Evolutionary conservation across 2,888 invertebrate species (phyloP).

Genomic region (Eutolmus rufibarbis): DNA sequence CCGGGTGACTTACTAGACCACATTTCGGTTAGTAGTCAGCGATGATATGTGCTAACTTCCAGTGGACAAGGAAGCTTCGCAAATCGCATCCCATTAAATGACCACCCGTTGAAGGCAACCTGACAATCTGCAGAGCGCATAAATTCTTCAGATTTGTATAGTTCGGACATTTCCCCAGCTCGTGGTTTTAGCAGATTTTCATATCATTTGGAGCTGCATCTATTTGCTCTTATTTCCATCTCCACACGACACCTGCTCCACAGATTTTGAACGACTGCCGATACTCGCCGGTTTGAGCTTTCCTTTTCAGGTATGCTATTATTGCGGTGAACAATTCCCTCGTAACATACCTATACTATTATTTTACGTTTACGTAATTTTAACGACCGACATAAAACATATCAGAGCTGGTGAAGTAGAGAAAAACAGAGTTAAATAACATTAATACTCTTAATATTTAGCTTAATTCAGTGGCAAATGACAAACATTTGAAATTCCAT

Average conservation of each 20-base stretch:
- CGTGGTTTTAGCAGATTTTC: neutral
- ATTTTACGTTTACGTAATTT: conserved; percentile 16
- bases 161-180: neutral
- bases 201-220: neutral
- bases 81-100: neutral
- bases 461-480: neutral
- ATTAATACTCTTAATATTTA: neutral
- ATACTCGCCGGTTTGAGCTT: neutral
- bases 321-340: conserved; percentile 20
- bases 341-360: neutral
- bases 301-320: neutral
- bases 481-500: neutral
- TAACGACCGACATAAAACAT: conserved; percentile 5
- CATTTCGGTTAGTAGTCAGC: neutral
- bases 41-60: neutral
- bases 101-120: neutral
- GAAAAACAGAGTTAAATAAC: neutral
- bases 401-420: neutral
- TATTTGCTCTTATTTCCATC: neutral
- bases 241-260: neutral
- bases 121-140: neutral
- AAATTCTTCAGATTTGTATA: neutral
- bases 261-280: neutral
- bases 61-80: neutral
- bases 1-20: conserved; percentile 8